phyloP scores from a whole-genome alignment of 2,888 invertebrate genomes.

The Eurois occulta region DNA sequence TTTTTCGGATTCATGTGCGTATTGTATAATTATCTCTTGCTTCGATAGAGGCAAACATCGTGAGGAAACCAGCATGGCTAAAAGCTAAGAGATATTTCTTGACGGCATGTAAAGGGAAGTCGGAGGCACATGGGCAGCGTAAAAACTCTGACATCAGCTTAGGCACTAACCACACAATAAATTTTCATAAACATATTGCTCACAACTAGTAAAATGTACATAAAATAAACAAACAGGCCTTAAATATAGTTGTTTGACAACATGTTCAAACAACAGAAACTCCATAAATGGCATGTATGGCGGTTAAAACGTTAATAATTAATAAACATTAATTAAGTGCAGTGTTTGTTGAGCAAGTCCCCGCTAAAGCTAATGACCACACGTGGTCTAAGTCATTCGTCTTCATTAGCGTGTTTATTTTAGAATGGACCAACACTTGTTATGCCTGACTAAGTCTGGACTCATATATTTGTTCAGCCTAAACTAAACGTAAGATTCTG shows the following conservation, averaged over 20 bases:
- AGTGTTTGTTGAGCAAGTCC: slow-evolving; percentile 58
- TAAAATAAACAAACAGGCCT: slow-evolving; percentile 34
- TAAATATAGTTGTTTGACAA: slow-evolving; percentile 43
- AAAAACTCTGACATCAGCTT: too few relatives aligned
- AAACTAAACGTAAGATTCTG: slow-evolving; percentile 17
- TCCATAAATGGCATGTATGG: slow-evolving; percentile 41
- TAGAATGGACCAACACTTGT: slow-evolving; percentile 71
- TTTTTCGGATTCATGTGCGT: too few relatives aligned
- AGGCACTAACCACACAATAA: neutral
- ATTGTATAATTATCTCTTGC: too few relatives aligned
- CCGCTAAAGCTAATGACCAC: slow-evolving; percentile 67
- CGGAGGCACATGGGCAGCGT: too few relatives aligned
- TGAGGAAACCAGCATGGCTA: too few relatives aligned
- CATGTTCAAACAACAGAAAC: slow-evolving; percentile 48
- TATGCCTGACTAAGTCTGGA: slow-evolving; percentile 62
- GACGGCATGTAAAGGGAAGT: too few relatives aligned
- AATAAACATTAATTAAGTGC: slow-evolving; percentile 66
- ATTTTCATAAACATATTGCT: slow-evolving; percentile 2
- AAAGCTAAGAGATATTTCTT: too few relatives aligned
- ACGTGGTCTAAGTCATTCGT: slow-evolving; percentile 72
- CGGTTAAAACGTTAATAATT: slow-evolving; percentile 61
- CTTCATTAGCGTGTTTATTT: slow-evolving; percentile 78
- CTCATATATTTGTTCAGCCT: slow-evolving; percentile 58
- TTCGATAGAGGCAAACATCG: too few relatives aligned
- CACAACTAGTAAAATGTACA: slow-evolving; percentile 21